phyloP scores from a whole-genome alignment of 2,888 invertebrate species.

The Torymus texanus region DNA sequence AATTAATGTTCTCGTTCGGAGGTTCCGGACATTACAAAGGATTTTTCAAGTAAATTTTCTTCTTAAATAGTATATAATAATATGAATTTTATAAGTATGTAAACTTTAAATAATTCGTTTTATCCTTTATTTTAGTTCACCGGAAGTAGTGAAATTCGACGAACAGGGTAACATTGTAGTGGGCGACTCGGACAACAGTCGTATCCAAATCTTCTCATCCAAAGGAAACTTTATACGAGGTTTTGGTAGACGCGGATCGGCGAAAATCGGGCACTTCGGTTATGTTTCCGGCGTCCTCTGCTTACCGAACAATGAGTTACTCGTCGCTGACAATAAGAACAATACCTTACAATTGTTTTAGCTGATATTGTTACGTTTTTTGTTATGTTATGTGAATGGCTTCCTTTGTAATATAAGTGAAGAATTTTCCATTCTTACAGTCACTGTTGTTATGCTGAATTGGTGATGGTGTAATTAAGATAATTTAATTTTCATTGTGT shows the following conservation, averaged over 20 bases:
- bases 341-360: conserved; percentile 76
- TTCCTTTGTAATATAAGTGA: no score
- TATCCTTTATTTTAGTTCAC: conserved; percentile 78
- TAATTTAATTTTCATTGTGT: no score
- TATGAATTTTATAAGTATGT: neutral
- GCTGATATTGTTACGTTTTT: no score
- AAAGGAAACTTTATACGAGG: conserved; percentile 82
- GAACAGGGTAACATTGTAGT: conserved; percentile 85
- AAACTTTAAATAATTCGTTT: neutral
- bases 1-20: conserved; percentile 60
- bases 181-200: conserved; percentile 86
- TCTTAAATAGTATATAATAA: neutral
- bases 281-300: conserved; percentile 84
- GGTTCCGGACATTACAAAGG: conserved; percentile 60
- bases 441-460: no score
- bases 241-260: conserved; percentile 76
- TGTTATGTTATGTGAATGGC: no score
- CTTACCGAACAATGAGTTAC: conserved; percentile 79
- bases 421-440: no score
- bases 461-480: no score
- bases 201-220: conserved; percentile 85
- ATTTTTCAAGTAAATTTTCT: conserved; percentile 56
- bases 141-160: conserved; percentile 85
- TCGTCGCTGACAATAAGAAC: conserved; percentile 80
- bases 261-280: conserved; percentile 77